These are phyloP conservation scores for Cygnus buccinator DNA, from an alignment of 2,113 vertebrate genomes.

Conservation along the genomic window DNA sequence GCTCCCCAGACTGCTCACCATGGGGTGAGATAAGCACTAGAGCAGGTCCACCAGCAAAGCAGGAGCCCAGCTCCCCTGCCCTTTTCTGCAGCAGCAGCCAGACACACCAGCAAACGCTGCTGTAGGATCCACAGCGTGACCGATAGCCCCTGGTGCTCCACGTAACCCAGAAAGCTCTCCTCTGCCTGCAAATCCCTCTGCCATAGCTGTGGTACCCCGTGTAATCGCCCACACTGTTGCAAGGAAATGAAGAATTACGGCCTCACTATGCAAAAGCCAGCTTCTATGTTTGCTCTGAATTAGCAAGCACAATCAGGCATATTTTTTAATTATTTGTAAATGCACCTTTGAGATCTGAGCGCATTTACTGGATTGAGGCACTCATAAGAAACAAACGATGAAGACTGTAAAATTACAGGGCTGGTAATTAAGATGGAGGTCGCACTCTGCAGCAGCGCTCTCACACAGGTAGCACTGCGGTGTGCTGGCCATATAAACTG, in stretches of 20 bases:
- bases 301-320: not conserved
- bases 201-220: not conserved
- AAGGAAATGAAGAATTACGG: not conserved
- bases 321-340: not conserved
- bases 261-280: not conserved
- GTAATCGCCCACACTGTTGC: not conserved
- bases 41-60: not conserved
- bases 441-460: not conserved
- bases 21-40: accelerated
- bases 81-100: not conserved
- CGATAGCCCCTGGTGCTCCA: not conserved
- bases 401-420: not conserved
- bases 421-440: not conserved
- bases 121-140: not conserved
- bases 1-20: not conserved
- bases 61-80: not conserved
- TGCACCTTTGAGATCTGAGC: not conserved
- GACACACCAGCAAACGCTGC: accelerated
- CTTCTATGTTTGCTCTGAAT: not conserved
- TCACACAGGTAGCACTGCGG: not conserved
- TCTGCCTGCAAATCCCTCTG: not conserved
- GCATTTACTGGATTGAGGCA: not conserved
- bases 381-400: not conserved
- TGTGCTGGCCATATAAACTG: not conserved
- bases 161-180: not conserved